A percentile compares a stretch with the other conserved stretches of the same genome.
phyloP scores from a whole-genome alignment of 2,113 vertebrate species.

The Saguinus imperator region DNA sequence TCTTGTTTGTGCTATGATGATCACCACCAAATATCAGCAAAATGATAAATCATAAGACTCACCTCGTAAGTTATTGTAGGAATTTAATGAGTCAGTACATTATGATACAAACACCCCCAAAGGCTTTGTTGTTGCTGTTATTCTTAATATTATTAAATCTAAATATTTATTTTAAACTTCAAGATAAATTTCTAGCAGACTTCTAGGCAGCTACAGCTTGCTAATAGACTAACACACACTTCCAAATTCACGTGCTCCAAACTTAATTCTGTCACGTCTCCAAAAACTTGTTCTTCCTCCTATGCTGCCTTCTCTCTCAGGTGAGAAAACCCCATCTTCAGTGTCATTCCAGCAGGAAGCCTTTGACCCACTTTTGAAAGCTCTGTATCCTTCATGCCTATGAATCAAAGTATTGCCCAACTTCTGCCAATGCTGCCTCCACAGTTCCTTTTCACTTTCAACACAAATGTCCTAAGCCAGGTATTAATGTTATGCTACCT shows the following conservation, averaged over 20 bases:
- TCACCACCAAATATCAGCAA: background rate
- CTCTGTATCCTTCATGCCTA: background rate
- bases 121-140: background rate
- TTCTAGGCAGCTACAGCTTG: background rate
- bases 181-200: background rate
- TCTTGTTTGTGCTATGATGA: background rate
- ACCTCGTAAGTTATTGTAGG: background rate
- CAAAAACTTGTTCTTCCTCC: background rate
- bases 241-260: background rate
- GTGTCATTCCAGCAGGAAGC: background rate
- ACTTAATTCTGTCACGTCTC: background rate
- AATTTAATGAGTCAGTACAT: background rate
- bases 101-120: background rate
- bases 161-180: background rate
- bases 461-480: background rate
- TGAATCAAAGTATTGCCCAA: background rate
- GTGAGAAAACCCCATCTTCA: background rate
- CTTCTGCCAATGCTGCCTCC: background rate
- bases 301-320: background rate
- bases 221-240: background rate
- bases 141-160: background rate
- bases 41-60: background rate
- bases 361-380: background rate
- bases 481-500: background rate
- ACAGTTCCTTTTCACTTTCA: background rate